Conservation (phyloP, 2,888 invertebrate species). For the Drosophila cyrtoloma region DNA sequence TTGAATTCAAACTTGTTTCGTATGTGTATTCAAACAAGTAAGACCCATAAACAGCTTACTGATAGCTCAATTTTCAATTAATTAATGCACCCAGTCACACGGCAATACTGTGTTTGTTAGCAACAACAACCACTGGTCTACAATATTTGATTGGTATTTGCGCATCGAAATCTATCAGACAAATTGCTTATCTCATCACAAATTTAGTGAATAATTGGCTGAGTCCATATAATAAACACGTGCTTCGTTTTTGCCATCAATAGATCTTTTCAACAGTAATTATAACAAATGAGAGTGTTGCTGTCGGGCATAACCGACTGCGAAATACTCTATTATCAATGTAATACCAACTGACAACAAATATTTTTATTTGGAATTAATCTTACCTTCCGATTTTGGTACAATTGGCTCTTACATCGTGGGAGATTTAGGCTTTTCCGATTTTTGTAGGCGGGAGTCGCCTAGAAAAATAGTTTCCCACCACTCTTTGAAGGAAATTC, state of each 20-base stretch:
- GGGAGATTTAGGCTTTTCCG: background rate
- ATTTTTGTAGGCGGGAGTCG: background rate
- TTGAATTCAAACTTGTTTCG: conserved; percentile 29
- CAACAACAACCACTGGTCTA: background rate
- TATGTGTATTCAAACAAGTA: conserved; percentile 15
- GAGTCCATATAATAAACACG: background rate
- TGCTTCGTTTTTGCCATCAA: background rate
- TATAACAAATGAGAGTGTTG: background rate
- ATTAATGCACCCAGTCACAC: conserved; percentile 28
- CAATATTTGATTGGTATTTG: background rate
- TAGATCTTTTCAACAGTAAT: background rate
- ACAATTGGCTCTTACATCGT: background rate
- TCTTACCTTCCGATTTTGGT: background rate
- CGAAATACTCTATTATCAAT: background rate
- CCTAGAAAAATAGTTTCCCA: background rate
- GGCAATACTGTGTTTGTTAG: conserved; percentile 15
- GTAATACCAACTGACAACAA: background rate
- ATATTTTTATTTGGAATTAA: background rate
- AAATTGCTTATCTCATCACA: background rate
- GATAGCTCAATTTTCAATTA: conserved; percentile 50
- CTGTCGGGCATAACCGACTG: background rate
- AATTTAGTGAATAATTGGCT: background rate
- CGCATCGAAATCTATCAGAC: background rate
- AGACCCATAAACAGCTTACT: conserved; percentile 22
- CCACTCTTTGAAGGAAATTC: background rate